Evolutionary conservation across 2,797 vertebrate genomes (phyloP).

Genomic region (Leptatherina wallacei): DNA sequence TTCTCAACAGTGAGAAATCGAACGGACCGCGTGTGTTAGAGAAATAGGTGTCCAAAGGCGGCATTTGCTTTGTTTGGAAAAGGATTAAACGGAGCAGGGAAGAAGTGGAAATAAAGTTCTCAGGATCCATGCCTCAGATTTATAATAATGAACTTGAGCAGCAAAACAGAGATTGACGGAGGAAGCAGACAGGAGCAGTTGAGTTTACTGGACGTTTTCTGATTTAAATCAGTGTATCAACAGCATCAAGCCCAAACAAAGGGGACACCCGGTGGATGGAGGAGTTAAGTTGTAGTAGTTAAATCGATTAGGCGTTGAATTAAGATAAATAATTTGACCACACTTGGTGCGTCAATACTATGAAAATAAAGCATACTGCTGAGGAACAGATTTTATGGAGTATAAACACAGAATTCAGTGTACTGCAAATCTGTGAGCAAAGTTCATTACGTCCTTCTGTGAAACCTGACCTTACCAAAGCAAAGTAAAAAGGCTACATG

Average conservation of each 20-base stretch:
- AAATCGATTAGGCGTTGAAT: slow-evolving; percentile 8
- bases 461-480: slow-evolving; percentile 65
- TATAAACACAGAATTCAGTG: slow-evolving; percentile 20
- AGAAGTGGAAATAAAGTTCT: slow-evolving; percentile 70
- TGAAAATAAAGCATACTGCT: slow-evolving; percentile 1
- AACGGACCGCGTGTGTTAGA: slow-evolving; percentile 34
- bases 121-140: slow-evolving; percentile 67
- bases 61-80: slow-evolving; percentile 78
- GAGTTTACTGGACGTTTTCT: slow-evolving; percentile 21
- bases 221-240: slow-evolving; percentile 37
- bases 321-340: slow-evolving; percentile 11
- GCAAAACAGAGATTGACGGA: slow-evolving; percentile 28
- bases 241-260: slow-evolving; percentile 23
- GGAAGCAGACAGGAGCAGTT: slow-evolving; percentile 49
- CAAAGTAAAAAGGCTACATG: slow-evolving; percentile 51
- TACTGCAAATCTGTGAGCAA: slow-evolving; percentile 55
- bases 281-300: slow-evolving; percentile 25
- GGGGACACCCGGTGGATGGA: slow-evolving; percentile 24
- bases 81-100: slow-evolving; percentile 63
- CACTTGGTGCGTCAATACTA: slow-evolving; percentile 14
- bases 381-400: slow-evolving; percentile 24
- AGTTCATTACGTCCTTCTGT: slow-evolving; percentile 44
- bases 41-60: slow-evolving; percentile 60
- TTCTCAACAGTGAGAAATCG: slow-evolving; percentile 55
- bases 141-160: slow-evolving; percentile 52